Base-by-base conservation (phyloP, 2,888 invertebrate genomes). In the Pyrochroa serraticornis region DNA sequence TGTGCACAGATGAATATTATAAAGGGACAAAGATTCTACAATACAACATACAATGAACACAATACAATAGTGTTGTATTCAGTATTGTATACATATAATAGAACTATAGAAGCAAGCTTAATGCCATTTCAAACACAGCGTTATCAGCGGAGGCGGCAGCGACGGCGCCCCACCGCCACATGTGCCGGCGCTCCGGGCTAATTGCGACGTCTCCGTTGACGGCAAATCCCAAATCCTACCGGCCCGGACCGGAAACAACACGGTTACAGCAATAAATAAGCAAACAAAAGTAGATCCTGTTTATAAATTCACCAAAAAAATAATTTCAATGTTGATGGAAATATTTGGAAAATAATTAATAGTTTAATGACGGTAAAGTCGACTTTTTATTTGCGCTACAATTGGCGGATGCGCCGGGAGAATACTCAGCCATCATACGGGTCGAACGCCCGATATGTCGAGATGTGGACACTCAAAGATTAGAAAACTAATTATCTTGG, bases 71-170 rank as follows among this genome's bases (percentile, higher is more conserved):
- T 77, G 75, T 77, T 78, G 78, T 77, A 77, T 78, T 78, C 77
- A 74, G 76, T 77, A 77, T 77, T 77, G 77, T 75, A 75, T 77
- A 77, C 57, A 77, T 77, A 77, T 78, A 78, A 78, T 78, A 74
- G 78, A 77, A 77, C 77, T 77, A 77, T 77, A 77, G 77, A 77
- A 77, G 77, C 77, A 77, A 76, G 77, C 77, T 77, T 77, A 77
- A 77, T 77, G 77, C 77, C 77, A 77, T 77, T 77, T 77, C 77
- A 77, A 77, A 78, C 77, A 75, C 73, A 73, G 73, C 72, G 77
- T 77, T 77, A 77, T 77, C 75, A 76, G 75, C 69, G 66, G 69
- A 69, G 66, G 67, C 67, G 67, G 66, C 64, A 67, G 51, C 42
- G 56, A 55, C 47, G 52, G 50, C 37, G 50, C 47, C 44, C 52